phyloP scores from a whole-genome alignment of 2,888 invertebrate species.

The Calliscelio sp. region DNA sequence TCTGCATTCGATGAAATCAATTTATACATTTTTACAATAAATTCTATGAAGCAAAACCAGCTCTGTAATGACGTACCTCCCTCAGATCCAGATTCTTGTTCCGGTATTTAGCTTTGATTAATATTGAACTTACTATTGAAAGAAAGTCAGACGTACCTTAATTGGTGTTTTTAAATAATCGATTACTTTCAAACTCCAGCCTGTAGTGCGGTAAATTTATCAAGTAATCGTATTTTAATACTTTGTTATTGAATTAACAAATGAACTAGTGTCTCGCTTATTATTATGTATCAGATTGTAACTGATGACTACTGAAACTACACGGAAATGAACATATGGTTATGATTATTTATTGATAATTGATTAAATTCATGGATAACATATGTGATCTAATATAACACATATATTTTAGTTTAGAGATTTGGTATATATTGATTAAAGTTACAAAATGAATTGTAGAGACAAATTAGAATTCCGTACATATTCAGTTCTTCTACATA shows the following conservation, averaged over 20 bases:
- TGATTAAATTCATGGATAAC: too few species aligned
- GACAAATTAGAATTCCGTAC: too few species aligned
- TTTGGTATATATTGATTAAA: too few species aligned
- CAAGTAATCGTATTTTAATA: too few species aligned
- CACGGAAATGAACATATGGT: too few species aligned
- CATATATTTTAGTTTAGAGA: too few species aligned
- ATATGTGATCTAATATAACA: not conserved
- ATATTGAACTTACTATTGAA: not conserved
- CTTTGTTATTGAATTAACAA: not conserved
- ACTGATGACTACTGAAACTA: conserved; percentile 23
- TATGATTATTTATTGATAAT: too few species aligned
- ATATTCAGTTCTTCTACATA: too few species aligned
- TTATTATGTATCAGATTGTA: conserved; percentile 12
- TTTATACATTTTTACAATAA: conserved; percentile 29
- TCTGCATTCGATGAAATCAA: conserved; percentile 23
- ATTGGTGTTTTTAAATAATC: too few species aligned
- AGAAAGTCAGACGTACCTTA: not conserved
- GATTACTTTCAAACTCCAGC: too few species aligned
- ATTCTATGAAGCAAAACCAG: not conserved
- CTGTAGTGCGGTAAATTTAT: too few species aligned
- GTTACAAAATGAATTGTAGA: too few species aligned
- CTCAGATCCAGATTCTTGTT: not conserved
- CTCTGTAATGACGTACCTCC: not conserved
- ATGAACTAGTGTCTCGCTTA: not conserved
- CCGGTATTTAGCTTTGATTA: conserved; percentile 10